Evolutionary conservation across 1,140 invertebrate species (phyloP), one percentile per base, ranked within the genome.

Genomic region (Calycopis cecrops): DNA sequence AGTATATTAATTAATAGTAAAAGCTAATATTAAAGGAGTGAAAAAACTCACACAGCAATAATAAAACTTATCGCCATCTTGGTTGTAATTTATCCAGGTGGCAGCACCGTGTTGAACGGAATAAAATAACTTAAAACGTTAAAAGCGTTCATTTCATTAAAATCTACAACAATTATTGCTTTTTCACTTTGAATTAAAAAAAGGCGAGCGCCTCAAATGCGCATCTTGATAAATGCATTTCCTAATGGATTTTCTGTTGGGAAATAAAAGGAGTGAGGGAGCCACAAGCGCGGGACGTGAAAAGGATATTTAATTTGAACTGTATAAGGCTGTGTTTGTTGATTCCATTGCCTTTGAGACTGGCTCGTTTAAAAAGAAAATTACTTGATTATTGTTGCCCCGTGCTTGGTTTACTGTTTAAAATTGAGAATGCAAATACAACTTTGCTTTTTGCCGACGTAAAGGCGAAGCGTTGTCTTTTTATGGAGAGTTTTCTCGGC

Each of bases 221-320:
- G 40, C 40, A 44, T 44, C 40, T 44, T 44, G 40, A 44, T 44
- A 44, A 44, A 44, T 44, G 40, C 40, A 44, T 44, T 44, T 44
- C 40, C 40, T 44, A 44, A 44, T 44, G 40, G 40, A 44, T 14
- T 9, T 2, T 16, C 14, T 14, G 40, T 16, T 14, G 40, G 40
- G 17, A 44, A 14, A 40, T 12, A 12, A 44, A 44, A 44, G 17
- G 17, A 37, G 21, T 28, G 21, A 16, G 40, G 40, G 7, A 14
- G 38, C 38, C 38, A 14, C 40, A 44, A 44, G 2, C 35, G 35
- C 35, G 35, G 9, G 9, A 44, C 40, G 14, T 9, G 40, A 17
- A 17, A 17, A 44, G 40, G 40, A 44, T 44, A 44, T 44, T 44
- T 28, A 28, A 28, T 28, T 28, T 28, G 6, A 28, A 28, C 21